Evolutionary conservation across 2,888 invertebrate species (phyloP).

Genomic region (Phania funesta): DNA sequence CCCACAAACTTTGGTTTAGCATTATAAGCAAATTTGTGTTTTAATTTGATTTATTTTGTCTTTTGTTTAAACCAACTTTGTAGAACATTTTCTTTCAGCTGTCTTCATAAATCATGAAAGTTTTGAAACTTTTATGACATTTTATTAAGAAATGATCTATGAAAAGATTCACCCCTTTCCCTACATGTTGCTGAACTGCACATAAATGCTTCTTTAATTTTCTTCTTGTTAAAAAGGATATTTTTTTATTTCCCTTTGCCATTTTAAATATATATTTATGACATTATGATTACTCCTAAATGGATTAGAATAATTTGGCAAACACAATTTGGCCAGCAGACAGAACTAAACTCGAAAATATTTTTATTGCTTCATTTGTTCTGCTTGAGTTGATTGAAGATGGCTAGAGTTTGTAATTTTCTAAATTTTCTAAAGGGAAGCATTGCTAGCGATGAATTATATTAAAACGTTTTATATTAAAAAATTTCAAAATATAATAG

Average conservation of each 20-base stretch:
- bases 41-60: no score
- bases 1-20: no score
- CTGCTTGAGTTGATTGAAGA: background rate
- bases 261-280: background rate
- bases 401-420: background rate
- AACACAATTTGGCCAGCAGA: constrained; percentile 21
- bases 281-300: constrained; percentile 18
- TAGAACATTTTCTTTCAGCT: no score
- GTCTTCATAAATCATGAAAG: no score
- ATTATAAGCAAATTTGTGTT: no score
- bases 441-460: no score
- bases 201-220: background rate
- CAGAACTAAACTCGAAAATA: background rate
- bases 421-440: background rate
- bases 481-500: background rate
- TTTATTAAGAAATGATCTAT: no score
- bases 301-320: constrained; percentile 17
- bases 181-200: no score
- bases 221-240: background rate
- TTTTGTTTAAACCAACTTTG: no score
- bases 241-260: background rate
- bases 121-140: no score
- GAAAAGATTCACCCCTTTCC: no score
- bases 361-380: background rate
- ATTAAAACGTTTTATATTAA: background rate